Base-by-base conservation (phyloP, 2,113 vertebrate genomes). In the Corydoras maculifer region DNA sequence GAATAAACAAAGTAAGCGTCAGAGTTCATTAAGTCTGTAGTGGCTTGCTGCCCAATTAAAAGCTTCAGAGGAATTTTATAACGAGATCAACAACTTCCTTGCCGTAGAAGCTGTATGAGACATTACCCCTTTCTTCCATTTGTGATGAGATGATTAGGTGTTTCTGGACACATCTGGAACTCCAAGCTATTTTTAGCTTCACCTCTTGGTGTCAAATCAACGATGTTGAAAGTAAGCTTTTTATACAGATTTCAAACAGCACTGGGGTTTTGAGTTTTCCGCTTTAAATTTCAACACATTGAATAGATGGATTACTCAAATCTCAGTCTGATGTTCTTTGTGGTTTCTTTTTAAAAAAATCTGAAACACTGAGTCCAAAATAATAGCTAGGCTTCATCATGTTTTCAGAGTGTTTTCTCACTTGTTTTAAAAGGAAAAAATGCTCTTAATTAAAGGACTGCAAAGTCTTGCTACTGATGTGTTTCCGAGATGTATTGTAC, bases 101-200 rank as follows among this genome's bases (percentile, higher is more conserved):
- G 31, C 50, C 14, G 14, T 14, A 48, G 57, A 62, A 74, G 12
- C 5, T 54, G 6, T 58, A 65, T 3, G 15, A 68, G 14, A 74
- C 65, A 49, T 62, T 68, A 67, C 48, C 57, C 15, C 2, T 68
- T 73, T 54, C 64, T 73, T 67, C 72, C 72, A 73, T 14, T 67
- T 73, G 48, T 65, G 58, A 67, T 58, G 25, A 68, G 18, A 68
- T 15, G 65, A 55, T 55, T 61, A 60, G 43, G 64, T 31, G 49
- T 67, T 68, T 53, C 57, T 13, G 31, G 51, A 10, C 65, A 74
- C 72, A 74, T 74, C 72, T 74, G 72, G 65, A 74, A 5, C 9
- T 43, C 11, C 3, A 53, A 13, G 8, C 54, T 58, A 12, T 68
- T 68, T 68, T 35, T 43, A 58, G 62, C 51, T 57, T 49, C 53